Percentiles rank a stretch among this genome's conserved stretches.
Evolutionary conservation across 2,888 invertebrate genomes (phyloP).

Genomic region (Kuschelorhynchus macadamiae): DNA sequence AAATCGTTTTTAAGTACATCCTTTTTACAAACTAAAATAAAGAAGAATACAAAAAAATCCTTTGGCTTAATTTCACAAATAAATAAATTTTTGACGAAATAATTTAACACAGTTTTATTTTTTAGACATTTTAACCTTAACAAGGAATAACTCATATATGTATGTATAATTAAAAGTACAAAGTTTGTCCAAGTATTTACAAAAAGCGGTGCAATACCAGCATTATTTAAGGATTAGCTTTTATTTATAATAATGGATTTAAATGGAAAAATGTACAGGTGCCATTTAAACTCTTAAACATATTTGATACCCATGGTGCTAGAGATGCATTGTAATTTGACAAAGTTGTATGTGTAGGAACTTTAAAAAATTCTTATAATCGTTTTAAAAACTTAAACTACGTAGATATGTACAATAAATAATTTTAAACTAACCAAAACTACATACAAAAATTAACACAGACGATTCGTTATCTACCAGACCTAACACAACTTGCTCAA

Average conservation of each 20-base stretch:
- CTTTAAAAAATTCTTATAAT: slow-evolving; percentile 56
- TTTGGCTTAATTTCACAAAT: slow-evolving; percentile 49
- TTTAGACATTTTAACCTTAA: slow-evolving; percentile 19
- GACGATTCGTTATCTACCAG: slow-evolving; percentile 32
- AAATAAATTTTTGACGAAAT: slow-evolving; percentile 32
- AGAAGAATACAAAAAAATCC: slow-evolving; percentile 44
- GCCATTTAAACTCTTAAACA: slow-evolving; percentile 29
- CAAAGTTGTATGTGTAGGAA: slow-evolving; percentile 60
- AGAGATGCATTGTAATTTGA: slow-evolving; percentile 51
- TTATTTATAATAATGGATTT: slow-evolving; percentile 3
- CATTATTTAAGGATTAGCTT: not conserved
- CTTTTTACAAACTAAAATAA: slow-evolving; percentile 34
- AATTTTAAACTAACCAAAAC: slow-evolving; percentile 21
- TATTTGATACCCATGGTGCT: slow-evolving; percentile 44
- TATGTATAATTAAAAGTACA: slow-evolving; percentile 6
- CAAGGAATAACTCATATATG: slow-evolving; percentile 21
- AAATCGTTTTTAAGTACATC: slow-evolving; percentile 54
- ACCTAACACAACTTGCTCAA: slow-evolving; percentile 15
- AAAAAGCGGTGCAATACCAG: slow-evolving; percentile 16
- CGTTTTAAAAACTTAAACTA: slow-evolving; percentile 28
- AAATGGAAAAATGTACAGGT: slow-evolving; percentile 34
- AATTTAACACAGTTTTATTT: slow-evolving; percentile 28
- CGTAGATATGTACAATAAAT: slow-evolving; percentile 34
- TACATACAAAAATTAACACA: slow-evolving; percentile 43
- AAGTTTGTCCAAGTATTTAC: slow-evolving; percentile 24